Conservation (phyloP, 2,888 invertebrate species). For the Exocentrus adspersus region DNA sequence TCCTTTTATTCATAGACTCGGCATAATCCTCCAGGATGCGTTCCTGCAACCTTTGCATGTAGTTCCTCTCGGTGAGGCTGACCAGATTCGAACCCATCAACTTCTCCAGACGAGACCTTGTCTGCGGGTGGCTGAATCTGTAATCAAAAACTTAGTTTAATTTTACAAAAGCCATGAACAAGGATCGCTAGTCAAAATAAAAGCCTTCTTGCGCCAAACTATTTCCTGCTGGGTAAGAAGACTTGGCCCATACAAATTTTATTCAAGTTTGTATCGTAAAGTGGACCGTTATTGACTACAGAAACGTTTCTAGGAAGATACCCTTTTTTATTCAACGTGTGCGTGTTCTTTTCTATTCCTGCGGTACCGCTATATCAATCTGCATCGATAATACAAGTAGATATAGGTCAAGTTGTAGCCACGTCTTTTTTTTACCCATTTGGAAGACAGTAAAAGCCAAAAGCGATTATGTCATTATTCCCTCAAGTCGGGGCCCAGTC, state of each 20-base stretch:
- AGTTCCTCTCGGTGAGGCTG: slow-evolving; percentile 73
- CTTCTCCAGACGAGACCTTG: slow-evolving; percentile 73
- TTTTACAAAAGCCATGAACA: too few species aligned
- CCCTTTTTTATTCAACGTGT: background rate
- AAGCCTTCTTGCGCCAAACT: too few species aligned
- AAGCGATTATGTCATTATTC: too few species aligned
- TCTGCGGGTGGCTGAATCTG: slow-evolving; percentile 73
- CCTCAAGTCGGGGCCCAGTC: background rate
- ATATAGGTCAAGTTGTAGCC: too few species aligned
- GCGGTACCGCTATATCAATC: too few species aligned
- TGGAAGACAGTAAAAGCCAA: too few species aligned
- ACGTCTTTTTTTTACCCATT: too few species aligned
- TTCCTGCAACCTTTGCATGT: slow-evolving; percentile 74
- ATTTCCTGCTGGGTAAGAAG: too few species aligned
- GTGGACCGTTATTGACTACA: background rate
- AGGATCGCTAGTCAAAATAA: too few species aligned
- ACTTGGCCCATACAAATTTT: too few species aligned
- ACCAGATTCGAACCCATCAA: slow-evolving; percentile 77
- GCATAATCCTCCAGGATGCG: slow-evolving; percentile 73
- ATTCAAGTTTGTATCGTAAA: slow-evolving; percentile 1
- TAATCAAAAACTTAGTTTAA: too few species aligned
- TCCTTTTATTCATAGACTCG: slow-evolving; percentile 71
- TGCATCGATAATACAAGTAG: too few species aligned
- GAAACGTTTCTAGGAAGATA: slow-evolving; percentile 2
- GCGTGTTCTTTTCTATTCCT: slow-evolving; percentile 3